phyloP scores from a whole-genome alignment of 2,888 invertebrate genomes.

The Dynastes tityus region DNA sequence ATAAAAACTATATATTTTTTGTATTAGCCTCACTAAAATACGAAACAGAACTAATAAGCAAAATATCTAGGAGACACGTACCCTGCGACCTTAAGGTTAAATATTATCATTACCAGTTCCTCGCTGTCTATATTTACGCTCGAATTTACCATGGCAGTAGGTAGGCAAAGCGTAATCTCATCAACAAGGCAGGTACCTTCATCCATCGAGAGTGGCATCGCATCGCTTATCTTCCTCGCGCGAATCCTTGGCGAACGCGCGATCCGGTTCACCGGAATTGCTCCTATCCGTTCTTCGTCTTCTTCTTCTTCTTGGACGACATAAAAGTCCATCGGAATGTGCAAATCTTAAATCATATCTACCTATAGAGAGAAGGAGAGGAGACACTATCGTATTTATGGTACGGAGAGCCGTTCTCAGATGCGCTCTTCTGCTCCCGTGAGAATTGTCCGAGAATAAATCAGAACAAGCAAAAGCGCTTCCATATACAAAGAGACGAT shows the following conservation, averaged over 20 bases:
- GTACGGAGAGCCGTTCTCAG: constrained; percentile 38
- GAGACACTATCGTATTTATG: constrained; percentile 49
- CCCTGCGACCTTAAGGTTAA: neutral
- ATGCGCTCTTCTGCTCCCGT: constrained; percentile 56
- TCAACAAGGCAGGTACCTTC: neutral
- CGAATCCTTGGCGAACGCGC: constrained; percentile 14
- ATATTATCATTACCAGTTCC: constrained; percentile 5
- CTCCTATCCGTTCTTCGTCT: constrained; percentile 16
- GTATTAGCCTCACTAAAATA: too few species aligned
- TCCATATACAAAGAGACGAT: constrained; percentile 40
- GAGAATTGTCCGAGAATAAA: constrained; percentile 53
- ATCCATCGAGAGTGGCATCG: constrained; percentile 1
- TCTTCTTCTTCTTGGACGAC: constrained; percentile 30
- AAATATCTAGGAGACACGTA: too few species aligned
- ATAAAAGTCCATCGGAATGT: constrained; percentile 54
- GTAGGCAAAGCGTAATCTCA: neutral
- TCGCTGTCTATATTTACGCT: neutral
- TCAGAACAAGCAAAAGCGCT: constrained; percentile 47
- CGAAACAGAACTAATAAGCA: too few species aligned
- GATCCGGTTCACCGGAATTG: constrained; percentile 40
- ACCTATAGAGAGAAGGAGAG: constrained; percentile 29
- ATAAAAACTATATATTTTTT: too few species aligned
- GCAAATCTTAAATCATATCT: constrained; percentile 57
- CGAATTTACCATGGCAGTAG: constrained; percentile 2
- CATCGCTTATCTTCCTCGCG: constrained; percentile 6